Percentiles rank a stretch among this genome's conserved stretches.
Evolutionary conservation across 92 coral and sea anemone species (phyloP).

Genomic region (Hydrozoanthus gracilis): DNA sequence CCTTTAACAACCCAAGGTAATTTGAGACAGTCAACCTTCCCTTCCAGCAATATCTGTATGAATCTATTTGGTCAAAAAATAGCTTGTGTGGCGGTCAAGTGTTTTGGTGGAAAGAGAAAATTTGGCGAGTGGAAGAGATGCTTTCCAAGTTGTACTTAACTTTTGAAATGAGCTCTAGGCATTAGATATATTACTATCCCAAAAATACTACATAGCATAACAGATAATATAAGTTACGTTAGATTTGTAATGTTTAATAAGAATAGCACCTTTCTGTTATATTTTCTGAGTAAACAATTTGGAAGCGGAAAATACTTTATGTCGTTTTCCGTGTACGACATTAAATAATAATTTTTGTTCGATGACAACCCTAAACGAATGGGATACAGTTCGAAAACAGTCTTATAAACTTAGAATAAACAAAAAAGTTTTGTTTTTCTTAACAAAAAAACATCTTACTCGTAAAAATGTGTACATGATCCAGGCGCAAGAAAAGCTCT

Average conservation of each 20-base stretch:
- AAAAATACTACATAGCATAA: constrained; percentile 7
- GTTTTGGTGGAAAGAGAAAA: background rate
- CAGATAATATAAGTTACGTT: constrained; percentile 1
- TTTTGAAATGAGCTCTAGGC: too few relatives aligned
- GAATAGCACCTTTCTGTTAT: background rate
- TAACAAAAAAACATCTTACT: constrained; percentile 6
- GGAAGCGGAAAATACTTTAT: constrained; percentile 14
- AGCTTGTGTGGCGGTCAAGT: background rate
- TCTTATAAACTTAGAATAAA: background rate
- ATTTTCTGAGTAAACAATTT: constrained; percentile 6
- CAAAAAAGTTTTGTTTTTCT: constrained; percentile 14
- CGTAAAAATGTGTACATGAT: constrained; percentile 52
- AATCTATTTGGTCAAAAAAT: background rate
- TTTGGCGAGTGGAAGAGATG: too few relatives aligned
- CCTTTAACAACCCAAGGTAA: background rate
- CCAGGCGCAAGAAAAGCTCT: constrained; percentile 89
- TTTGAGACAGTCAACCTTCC: background rate
- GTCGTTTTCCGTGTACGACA: constrained; percentile 29
- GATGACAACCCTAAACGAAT: background rate
- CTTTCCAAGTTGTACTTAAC: too few relatives aligned
- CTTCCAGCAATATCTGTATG: background rate
- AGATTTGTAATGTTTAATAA: constrained; percentile 12
- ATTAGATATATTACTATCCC: background rate
- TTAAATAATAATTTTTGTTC: background rate
- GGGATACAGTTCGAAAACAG: background rate